Evolutionary conservation across 92 coral and sea anemone species (phyloP).

Genomic region (Blastomussa wellsi): DNA sequence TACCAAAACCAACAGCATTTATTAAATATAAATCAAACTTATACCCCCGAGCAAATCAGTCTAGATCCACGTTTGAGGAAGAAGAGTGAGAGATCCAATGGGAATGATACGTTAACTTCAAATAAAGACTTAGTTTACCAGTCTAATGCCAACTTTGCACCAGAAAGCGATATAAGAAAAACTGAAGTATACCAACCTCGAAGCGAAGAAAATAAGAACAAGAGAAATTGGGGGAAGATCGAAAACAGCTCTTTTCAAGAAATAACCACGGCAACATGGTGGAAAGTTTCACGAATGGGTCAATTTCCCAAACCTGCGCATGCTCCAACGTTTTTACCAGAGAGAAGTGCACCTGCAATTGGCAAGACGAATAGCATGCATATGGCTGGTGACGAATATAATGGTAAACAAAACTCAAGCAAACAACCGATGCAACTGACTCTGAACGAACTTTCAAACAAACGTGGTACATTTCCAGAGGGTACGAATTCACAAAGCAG

Average conservation of each 20-base stretch:
- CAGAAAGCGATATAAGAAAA: background rate
- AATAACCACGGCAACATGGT: background rate
- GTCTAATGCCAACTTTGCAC: background rate
- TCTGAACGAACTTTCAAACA: background rate
- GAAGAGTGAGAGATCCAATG: background rate
- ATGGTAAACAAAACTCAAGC: background rate
- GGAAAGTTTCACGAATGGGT: background rate
- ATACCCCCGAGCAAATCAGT: background rate
- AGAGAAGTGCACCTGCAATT: background rate
- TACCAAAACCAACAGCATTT: background rate
- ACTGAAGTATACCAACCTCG: background rate
- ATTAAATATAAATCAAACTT: background rate
- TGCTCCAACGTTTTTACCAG: background rate
- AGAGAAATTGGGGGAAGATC: background rate
- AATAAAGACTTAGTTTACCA: background rate
- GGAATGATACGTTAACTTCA: background rate
- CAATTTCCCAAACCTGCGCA: background rate
- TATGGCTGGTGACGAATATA: background rate
- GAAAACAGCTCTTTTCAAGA: background rate
- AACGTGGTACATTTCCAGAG: background rate
- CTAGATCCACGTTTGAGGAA: conserved; percentile 6
- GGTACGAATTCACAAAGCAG: background rate
- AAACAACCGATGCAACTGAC: background rate
- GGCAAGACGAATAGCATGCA: background rate
- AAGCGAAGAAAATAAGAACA: background rate